A percentile compares a stretch with the other conserved stretches of the same genome.
These are phyloP conservation scores for Megaceryle alcyon DNA, from an alignment of 2,797 vertebrate genomes.

Conservation along the genomic window DNA sequence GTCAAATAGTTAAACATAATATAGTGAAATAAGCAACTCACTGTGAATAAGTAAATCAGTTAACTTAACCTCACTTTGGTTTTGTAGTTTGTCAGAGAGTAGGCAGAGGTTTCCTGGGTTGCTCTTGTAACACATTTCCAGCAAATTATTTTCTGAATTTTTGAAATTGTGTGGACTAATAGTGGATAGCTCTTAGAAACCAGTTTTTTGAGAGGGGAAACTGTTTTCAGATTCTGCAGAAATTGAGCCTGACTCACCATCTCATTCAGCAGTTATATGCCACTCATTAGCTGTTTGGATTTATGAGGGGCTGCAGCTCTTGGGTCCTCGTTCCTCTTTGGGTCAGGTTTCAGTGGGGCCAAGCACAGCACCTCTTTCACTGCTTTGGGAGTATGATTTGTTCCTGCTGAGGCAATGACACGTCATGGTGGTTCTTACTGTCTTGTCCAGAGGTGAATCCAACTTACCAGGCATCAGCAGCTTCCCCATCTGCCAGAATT, in stretches of 20 bases:
- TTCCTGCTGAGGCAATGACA: neutral
- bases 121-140: neutral
- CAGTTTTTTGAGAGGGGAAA: neutral
- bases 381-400: neutral
- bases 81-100: neutral
- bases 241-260: neutral
- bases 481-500: neutral
- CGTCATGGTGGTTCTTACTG: neutral
- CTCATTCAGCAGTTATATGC: neutral
- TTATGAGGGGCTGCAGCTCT: neutral
- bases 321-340: neutral
- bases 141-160: neutral
- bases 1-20: conserved; percentile 24
- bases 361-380: neutral
- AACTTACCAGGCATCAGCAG: neutral
- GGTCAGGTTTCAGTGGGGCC: neutral
- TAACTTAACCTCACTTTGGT: conserved; percentile 29
- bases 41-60: conserved; percentile 48
- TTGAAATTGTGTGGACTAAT: neutral
- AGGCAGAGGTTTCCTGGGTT: conserved; percentile 31
- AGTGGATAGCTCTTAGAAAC: neutral
- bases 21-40: conserved; percentile 8
- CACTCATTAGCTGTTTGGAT: neutral
- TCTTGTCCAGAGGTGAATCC: neutral
- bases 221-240: neutral